Evolutionary conservation across 1,140 invertebrate species (phyloP), one percentile per base, ranked within the genome.

Genomic region (Melitaea cinxia): DNA sequence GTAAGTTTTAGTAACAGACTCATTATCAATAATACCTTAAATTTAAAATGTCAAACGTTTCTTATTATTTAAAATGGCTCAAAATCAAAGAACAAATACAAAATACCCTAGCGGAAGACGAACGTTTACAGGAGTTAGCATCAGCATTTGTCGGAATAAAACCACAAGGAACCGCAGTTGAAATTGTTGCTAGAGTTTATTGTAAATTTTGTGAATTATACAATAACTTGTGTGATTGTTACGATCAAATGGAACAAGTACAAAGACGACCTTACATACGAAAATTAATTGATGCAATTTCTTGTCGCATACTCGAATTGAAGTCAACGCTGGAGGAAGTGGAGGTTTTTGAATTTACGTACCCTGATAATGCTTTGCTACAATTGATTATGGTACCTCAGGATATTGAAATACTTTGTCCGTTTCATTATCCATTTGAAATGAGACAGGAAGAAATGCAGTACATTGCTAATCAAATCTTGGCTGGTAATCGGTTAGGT

Each of bases 181-280:
- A 89, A 70, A 68, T 85, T 12, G 79, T 91, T 12, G 70, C 82
- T 19, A 78, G 84, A 68, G 77, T 85, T 1, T 89, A 88, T 45
- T 70, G 73, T 30, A 85, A 82, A 56, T 91, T 85, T 55, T 88
- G 86, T 68, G 68, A 81, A 10, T 47, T 91, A 24, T 91, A 84
- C 50, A 89, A 91, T 53, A 83, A 82, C 64, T 59, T 91, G 24
- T 91, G 88, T 57, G 88, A 89, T 14, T 82, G 77, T 26, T 91
- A 91, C 42, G 88, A 91, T 62, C 85, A 89, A 72, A 89, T 88
- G 85, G 75, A 77, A 66, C 88, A 91, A 75, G 77, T 85, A 4
- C 88, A 91, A 76, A 73, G 85, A 55, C 62, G 85, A 50, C 77
- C 80, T 1, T 87, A 70, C 49, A 85, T 91, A 14, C 77, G 74